A percentile compares a stretch with the other conserved stretches of the same genome.
Conservation (phyloP, 2,888 invertebrate species). For the Elgonia sp. region DNA sequence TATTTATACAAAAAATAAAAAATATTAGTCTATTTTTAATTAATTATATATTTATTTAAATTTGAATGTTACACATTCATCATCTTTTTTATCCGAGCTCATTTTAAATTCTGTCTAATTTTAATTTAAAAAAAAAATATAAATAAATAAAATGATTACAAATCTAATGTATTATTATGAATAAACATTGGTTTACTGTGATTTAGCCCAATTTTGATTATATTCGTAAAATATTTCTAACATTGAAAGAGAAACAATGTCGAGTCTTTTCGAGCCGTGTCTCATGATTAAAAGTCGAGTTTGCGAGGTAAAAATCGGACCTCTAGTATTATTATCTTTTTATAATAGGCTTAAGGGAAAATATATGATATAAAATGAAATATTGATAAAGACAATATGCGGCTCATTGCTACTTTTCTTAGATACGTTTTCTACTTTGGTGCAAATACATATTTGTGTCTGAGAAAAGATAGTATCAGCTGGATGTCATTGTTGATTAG, state of each 20-base stretch:
- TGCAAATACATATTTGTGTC: conserved; percentile 65
- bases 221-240: neutral
- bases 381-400: conserved; percentile 72
- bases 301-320: conserved; percentile 58
- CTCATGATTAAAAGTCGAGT: conserved; percentile 50
- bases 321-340: conserved; percentile 74
- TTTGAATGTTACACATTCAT: too few species aligned
- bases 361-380: conserved; percentile 54
- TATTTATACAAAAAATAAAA: too few species aligned
- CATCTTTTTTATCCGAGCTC: too few species aligned
- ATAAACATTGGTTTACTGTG: too few species aligned
- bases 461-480: conserved; percentile 50
- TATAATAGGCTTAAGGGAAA: conserved; percentile 71
- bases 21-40: too few species aligned
- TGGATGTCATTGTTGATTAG: conserved; percentile 71
- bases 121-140: too few species aligned
- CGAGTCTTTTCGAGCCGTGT: conserved; percentile 38
- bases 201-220: conserved; percentile 68
- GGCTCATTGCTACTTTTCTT: conserved; percentile 64
- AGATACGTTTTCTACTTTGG: conserved; percentile 69
- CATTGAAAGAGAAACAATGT: conserved; percentile 32
- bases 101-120: too few species aligned
- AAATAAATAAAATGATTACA: too few species aligned
- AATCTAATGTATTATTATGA: too few species aligned
- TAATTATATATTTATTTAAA: too few species aligned